A percentile compares a stretch with the other conserved stretches of the same genome.
phyloP scores from a whole-genome alignment of 2,797 vertebrate species.

The Thamnophis elegans region DNA sequence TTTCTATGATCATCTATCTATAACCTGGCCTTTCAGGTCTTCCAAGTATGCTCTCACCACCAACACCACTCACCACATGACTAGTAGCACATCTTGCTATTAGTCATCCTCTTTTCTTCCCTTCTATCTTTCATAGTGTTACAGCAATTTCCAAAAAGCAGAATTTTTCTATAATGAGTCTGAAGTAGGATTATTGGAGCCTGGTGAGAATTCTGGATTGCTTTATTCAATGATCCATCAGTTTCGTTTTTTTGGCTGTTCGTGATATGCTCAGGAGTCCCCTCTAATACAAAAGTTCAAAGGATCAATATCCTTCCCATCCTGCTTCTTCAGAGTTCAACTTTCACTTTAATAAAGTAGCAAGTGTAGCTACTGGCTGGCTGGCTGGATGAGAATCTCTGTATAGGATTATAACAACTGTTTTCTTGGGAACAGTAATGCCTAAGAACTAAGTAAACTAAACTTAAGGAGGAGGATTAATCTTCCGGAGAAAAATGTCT shows the following conservation, averaged over 20 bases:
- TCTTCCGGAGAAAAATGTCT: not conserved
- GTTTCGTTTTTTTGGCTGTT: not conserved
- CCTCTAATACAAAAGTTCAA: not conserved
- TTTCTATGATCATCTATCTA: not conserved
- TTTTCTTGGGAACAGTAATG: not conserved
- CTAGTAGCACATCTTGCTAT: not conserved
- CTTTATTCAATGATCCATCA: not conserved
- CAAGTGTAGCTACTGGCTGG: not conserved
- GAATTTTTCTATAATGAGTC: not conserved
- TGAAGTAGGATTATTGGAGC: not conserved
- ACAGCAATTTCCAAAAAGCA: not conserved
- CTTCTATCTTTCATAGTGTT: not conserved
- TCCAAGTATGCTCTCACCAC: not conserved
- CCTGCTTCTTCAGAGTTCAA: not conserved
- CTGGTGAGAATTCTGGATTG: not conserved
- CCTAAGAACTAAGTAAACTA: not conserved
- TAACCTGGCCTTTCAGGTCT: not conserved
- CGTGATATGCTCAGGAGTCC: not conserved
- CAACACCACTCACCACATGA: not conserved
- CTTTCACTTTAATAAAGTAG: not conserved
- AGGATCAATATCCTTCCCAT: not conserved
- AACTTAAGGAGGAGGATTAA: not conserved
- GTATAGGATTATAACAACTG: not conserved
- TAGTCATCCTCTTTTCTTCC: not conserved
- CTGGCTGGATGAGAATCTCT: not conserved